Evolutionary conservation across 2,888 invertebrate genomes (phyloP), one percentile per base, ranked within the genome.

Genomic region (Trisateles emortualis): DNA sequence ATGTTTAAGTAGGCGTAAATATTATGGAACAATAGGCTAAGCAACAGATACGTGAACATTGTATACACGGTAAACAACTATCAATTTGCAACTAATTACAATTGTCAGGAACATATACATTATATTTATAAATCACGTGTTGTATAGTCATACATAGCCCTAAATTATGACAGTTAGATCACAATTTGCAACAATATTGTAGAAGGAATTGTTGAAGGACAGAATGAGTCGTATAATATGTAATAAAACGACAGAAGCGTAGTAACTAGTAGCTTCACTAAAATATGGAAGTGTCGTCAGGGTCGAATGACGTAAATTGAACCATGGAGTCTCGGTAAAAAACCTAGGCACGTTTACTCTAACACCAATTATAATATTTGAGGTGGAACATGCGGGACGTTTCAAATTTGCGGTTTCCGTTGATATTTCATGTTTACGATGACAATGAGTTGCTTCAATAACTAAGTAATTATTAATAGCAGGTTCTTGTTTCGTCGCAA

Each of bases 221-320:
- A 52, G 50, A 57, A 64, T 56, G 59, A 52, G 36, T 52, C 42
- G 41, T 54, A 53, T 40, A 45, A 54, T 16, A 47, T 35, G 36
- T 40, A 51, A 45, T 43, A 46, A 52, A 52, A 45, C 8, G 29
- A 24, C 24, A 44, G 16, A 47, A 49, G 46, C 54, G 46, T 47
- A 49, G 51, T 57, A 54, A 59, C 54, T 39, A 64, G 58, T 55
- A 45, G 42, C 53, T 60, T 64, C 38, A 56, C 59, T 63, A 66
- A 64, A 68, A 61, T 67, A 67, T 71, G 54, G 60, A 73, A 68
- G 56, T 71, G 66, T 71, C 66, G 60, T 64, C 72, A 72, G 65
- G 72, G 70, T 53, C 69, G 46, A 46, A 47, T 74, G 69, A 73
- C 74, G 73, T 57, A 70, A 68, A 66, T 60, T 30, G 52, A 57